Evolutionary conservation across 2,888 invertebrate species (phyloP), one percentile per base, ranked within the genome.

Genomic region (Maniola hyperantus): DNA sequence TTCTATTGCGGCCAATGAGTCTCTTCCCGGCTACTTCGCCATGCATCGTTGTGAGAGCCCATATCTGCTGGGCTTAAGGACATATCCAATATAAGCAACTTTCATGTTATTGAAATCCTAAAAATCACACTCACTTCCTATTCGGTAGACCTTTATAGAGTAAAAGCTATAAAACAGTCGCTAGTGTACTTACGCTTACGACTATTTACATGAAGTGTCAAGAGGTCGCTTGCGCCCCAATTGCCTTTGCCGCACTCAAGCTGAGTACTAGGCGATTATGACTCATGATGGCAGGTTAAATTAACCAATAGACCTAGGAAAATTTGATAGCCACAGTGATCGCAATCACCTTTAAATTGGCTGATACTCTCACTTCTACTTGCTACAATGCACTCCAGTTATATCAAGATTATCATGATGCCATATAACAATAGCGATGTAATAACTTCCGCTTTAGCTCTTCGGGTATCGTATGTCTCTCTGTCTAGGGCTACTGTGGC

Each of bases 201-300:
- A 33, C 15, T 42, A 62, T 62, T 62, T 50, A 60, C 42, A 18
- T 46, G 46, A 8, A 76, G 82, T 83, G 87, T 87, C 89, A 89
- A 87, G 50, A 57, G 75, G 75, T 74, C 76, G 73, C 72, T 70
- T 75, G 77, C 78, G 80, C 71, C 63, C 59, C 78, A 73, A 76
- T 44, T 10, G 50, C 50, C 53, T 62, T 53, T 44, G 53, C 53
- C 73, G 26, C 2, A 26, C 1, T 26, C 4, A 1, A 26, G 26
- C 26, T 26, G 26, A n/a, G 1, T 26, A 26, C 26, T 26, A 26
- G 26, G 26, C 4, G 26, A 1, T 26, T 26, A 26, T 4, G 26
- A 4, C 2, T 26, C 4, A 26, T 26, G 26, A 26, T 4, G 26
- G 4, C 26, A 26, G 26, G 26, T 26, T 4, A 26, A 26, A 26